Conservation (phyloP, 2,113 vertebrate species). For the Baryphthengus martii region DNA sequence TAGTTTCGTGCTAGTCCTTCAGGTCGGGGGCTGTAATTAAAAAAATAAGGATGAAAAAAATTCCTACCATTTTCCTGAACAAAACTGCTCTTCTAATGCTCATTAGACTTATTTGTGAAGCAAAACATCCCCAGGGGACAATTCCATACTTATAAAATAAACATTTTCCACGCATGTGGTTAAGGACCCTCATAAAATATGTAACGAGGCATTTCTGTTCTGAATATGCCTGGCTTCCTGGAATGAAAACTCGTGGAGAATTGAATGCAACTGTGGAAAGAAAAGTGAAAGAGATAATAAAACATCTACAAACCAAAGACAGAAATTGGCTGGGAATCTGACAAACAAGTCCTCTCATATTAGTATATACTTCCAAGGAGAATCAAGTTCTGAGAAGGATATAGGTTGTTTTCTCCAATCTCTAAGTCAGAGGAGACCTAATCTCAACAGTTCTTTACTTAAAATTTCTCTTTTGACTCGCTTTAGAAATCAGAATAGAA, state of each 20-base stretch:
- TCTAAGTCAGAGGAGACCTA: background rate
- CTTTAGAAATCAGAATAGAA: background rate
- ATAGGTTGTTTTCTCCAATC: background rate
- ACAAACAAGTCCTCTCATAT: background rate
- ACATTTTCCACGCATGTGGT: conserved; percentile 36
- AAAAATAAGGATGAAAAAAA: conserved; percentile 35
- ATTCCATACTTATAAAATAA: conserved; percentile 55
- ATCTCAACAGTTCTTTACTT: background rate
- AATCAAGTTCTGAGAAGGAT: background rate
- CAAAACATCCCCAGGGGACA: conserved; percentile 57
- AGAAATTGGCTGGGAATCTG: background rate
- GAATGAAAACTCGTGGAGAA: background rate
- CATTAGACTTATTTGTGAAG: conserved; percentile 49
- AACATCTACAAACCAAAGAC: background rate
- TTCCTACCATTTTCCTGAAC: conserved; percentile 2
- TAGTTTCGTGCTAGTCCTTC: background rate
- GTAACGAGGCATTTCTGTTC: background rate
- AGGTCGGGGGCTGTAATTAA: conserved; percentile 31
- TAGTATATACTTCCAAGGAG: background rate
- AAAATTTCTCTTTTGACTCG: background rate
- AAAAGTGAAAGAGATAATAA: background rate
- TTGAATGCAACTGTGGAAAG: background rate
- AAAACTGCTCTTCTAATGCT: conserved; percentile 41
- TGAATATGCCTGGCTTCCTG: background rate
- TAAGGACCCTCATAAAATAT: conserved; percentile 57